Conservation (phyloP, 2,888 invertebrate genomes). For the Melikaiella ostensackeni region DNA sequence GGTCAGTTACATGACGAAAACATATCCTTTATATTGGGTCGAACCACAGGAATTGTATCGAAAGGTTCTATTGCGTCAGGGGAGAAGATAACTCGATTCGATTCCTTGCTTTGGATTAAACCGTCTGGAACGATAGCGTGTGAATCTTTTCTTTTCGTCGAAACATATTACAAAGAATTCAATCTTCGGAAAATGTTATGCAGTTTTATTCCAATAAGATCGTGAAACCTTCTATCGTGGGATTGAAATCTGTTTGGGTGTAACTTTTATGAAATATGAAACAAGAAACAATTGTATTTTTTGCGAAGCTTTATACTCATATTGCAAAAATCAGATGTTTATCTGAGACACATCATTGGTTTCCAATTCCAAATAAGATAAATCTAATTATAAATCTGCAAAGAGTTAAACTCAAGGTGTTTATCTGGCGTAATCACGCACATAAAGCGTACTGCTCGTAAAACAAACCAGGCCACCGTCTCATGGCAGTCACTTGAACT, state of each 20-base stretch:
- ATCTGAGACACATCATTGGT: too few species aligned
- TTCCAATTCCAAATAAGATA: background rate
- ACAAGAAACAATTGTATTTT: too few species aligned
- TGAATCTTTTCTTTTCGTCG: conserved; percentile 15
- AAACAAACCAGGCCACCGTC: conserved; percentile 52
- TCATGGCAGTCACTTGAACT: conserved; percentile 41
- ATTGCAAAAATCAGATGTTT: too few species aligned
- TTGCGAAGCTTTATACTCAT: too few species aligned
- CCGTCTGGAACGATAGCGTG: conserved; percentile 42
- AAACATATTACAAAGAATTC: background rate
- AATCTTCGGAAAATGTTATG: background rate
- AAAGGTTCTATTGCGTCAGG: conserved; percentile 59
- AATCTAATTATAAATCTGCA: background rate
- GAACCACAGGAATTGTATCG: conserved; percentile 66
- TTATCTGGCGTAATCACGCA: conserved; percentile 45
- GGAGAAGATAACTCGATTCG: background rate
- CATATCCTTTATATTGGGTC: conserved; percentile 60
- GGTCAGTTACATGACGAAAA: conserved; percentile 71
- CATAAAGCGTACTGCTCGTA: conserved; percentile 46
- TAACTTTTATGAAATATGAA: background rate
- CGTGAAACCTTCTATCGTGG: background rate
- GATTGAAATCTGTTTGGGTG: background rate
- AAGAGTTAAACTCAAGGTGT: conserved; percentile 38
- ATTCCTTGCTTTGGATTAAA: conserved; percentile 31
- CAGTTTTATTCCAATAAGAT: background rate